Evolutionary conservation across 2,113 vertebrate species (phyloP).

Genomic region (Perca fluviatilis): DNA sequence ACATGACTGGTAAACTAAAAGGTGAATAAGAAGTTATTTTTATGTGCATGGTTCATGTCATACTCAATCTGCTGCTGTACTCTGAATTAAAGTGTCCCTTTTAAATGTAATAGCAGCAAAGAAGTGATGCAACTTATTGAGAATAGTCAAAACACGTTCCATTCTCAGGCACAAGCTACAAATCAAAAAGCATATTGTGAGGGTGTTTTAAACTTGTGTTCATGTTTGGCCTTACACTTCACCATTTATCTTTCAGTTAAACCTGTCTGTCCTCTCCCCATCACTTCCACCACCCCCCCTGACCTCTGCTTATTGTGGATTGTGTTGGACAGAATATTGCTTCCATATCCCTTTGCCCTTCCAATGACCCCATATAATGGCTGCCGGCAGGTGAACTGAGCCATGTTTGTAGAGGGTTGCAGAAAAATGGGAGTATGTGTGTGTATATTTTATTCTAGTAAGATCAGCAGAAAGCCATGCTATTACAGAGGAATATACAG

Average conservation of each 20-base stretch:
- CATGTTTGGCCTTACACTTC: neutral
- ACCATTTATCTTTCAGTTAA: neutral
- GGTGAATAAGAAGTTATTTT: neutral
- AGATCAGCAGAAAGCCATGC: neutral
- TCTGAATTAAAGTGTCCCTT: neutral
- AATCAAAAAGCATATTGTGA: neutral
- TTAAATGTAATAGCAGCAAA: neutral
- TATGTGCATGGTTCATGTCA: neutral
- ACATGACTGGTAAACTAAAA: neutral
- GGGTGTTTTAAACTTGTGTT: neutral
- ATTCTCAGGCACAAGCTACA: neutral
- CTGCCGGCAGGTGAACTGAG: slow-evolving; percentile 18
- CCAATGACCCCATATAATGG: slow-evolving; percentile 21
- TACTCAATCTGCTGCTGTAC: neutral
- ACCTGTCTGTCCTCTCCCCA: neutral
- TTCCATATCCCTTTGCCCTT: slow-evolving; percentile 34
- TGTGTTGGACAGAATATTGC: slow-evolving; percentile 28
- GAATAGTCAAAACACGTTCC: neutral
- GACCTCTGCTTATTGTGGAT: slow-evolving; percentile 7
- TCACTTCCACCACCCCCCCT: neutral
- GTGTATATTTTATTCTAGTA: neutral
- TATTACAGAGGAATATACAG: neutral
- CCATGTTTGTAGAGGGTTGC: neutral
- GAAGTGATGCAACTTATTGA: neutral
- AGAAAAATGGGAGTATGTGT: slow-evolving; percentile 4